phyloP scores from a whole-genome alignment of 2,888 invertebrate genomes.

The Drosophila fungiperda region DNA sequence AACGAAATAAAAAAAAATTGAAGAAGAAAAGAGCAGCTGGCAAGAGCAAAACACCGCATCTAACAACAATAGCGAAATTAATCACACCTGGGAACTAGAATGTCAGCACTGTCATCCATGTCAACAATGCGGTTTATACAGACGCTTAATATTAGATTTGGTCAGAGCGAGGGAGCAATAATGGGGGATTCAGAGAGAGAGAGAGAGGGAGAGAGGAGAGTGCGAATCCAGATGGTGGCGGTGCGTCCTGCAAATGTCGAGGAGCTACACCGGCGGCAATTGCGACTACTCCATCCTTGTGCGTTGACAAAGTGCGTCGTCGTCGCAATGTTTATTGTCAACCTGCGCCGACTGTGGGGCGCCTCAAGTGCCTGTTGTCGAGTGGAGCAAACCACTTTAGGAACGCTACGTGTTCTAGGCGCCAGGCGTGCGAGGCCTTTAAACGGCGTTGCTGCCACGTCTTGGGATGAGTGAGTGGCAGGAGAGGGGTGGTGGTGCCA shows the following conservation, averaged over 20 bases:
- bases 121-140: constrained; percentile 68
- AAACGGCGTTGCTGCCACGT: constrained; percentile 28
- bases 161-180: not conserved
- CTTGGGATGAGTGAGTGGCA: not conserved
- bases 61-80: constrained; percentile 69
- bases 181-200: not conserved
- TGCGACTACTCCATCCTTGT: constrained; percentile 27
- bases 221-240: constrained; percentile 1
- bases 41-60: constrained; percentile 14
- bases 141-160: constrained; percentile 68
- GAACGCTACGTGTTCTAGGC: constrained; percentile 68
- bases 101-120: constrained; percentile 67
- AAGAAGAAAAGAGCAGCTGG: constrained; percentile 4
- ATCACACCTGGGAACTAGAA: constrained; percentile 77
- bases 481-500: not conserved
- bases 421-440: constrained; percentile 42
- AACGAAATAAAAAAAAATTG: not conserved
- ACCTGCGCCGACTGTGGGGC: constrained; percentile 41
- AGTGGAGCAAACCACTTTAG: constrained; percentile 59
- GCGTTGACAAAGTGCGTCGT: constrained; percentile 42
- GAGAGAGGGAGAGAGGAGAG: not conserved
- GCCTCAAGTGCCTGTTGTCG: constrained; percentile 71
- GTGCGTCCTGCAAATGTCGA: constrained; percentile 26
- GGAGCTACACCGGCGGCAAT: not conserved
- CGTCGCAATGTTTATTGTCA: constrained; percentile 76